phyloP scores from a whole-genome alignment of 2,888 invertebrate species.

The Drosophila neutralis region DNA sequence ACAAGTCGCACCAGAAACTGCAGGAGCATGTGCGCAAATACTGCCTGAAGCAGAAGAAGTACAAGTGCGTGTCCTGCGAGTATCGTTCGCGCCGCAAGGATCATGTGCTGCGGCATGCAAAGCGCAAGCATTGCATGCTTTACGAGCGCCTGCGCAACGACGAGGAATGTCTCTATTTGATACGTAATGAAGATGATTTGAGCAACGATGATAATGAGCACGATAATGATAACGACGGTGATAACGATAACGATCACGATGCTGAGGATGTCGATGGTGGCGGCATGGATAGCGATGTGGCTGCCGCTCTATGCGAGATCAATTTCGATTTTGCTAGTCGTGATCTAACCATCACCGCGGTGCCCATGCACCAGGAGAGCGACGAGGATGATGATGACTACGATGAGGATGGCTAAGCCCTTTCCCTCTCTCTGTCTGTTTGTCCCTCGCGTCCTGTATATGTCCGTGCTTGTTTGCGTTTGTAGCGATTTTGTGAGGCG shows the following conservation, averaged over 20 bases:
- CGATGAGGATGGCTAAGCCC: slow-evolving; percentile 73
- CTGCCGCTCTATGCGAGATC: slow-evolving; percentile 61
- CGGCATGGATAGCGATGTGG: slow-evolving; percentile 67
- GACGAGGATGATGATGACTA: slow-evolving; percentile 82
- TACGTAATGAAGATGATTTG: slow-evolving; percentile 82
- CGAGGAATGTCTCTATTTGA: slow-evolving; percentile 81
- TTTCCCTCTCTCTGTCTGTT: not conserved
- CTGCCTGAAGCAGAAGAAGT: slow-evolving; percentile 84
- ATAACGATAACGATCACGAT: slow-evolving; percentile 33
- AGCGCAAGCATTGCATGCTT: slow-evolving; percentile 82
- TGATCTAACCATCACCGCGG: slow-evolving; percentile 81
- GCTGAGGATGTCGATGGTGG: slow-evolving; percentile 48
- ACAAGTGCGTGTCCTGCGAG: slow-evolving; percentile 84
- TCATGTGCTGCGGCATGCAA: slow-evolving; percentile 83
- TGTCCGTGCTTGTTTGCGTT: slow-evolving; percentile 16
- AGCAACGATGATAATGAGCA: slow-evolving; percentile 60
- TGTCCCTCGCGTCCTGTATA: slow-evolving; percentile 1
- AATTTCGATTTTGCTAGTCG: slow-evolving; percentile 80
- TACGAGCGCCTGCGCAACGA: slow-evolving; percentile 78
- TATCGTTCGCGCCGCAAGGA: slow-evolving; percentile 84
- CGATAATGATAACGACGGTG: slow-evolving; percentile 42
- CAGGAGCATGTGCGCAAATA: slow-evolving; percentile 84
- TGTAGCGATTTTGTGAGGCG: slow-evolving; percentile 59
- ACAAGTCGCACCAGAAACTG: slow-evolving; percentile 82
- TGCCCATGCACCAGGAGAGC: slow-evolving; percentile 79